phyloP scores from a whole-genome alignment of 2,888 invertebrate species.

The Napeogenes sylphis region DNA sequence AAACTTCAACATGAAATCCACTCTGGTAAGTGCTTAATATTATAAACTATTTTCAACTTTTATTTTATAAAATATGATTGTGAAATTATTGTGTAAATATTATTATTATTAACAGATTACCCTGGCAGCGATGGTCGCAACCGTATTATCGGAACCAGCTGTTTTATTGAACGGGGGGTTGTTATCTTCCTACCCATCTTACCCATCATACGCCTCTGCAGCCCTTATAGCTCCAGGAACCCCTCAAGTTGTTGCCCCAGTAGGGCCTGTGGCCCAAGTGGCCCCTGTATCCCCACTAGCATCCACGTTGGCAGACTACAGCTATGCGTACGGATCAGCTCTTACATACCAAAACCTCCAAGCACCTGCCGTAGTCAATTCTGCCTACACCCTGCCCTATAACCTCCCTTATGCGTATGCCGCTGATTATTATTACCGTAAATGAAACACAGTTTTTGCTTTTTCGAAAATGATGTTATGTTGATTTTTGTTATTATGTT shows the following conservation, averaged over 20 bases:
- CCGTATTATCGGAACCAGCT: constrained; percentile 45
- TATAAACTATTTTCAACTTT: background rate
- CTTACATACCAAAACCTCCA: constrained; percentile 43
- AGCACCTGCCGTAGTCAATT: constrained; percentile 31
- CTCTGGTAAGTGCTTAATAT: constrained; percentile 27
- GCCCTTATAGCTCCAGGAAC: constrained; percentile 28
- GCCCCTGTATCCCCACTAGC: constrained; percentile 32
- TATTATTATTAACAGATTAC: constrained; percentile 41
- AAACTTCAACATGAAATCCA: constrained; percentile 21
- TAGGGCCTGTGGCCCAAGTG: constrained; percentile 30
- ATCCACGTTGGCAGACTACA: constrained; percentile 44
- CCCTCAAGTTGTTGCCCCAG: constrained; percentile 32
- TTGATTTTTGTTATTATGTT: background rate
- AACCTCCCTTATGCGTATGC: constrained; percentile 43
- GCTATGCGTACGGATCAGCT: constrained; percentile 43
- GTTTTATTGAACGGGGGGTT: constrained; percentile 38
- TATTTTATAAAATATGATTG: background rate
- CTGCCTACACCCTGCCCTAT: constrained; percentile 39
- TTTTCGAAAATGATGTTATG: background rate
- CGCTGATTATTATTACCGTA: constrained; percentile 42
- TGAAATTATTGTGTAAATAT: background rate
- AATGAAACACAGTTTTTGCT: constrained; percentile 20
- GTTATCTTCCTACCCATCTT: constrained; percentile 29
- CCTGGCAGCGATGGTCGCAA: constrained; percentile 40
- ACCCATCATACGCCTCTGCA: constrained; percentile 13